A percentile compares a stretch with the other conserved stretches of the same genome.
phyloP scores from a whole-genome alignment of 2,888 invertebrate species.

The Ommatoiulus sabulosus region DNA sequence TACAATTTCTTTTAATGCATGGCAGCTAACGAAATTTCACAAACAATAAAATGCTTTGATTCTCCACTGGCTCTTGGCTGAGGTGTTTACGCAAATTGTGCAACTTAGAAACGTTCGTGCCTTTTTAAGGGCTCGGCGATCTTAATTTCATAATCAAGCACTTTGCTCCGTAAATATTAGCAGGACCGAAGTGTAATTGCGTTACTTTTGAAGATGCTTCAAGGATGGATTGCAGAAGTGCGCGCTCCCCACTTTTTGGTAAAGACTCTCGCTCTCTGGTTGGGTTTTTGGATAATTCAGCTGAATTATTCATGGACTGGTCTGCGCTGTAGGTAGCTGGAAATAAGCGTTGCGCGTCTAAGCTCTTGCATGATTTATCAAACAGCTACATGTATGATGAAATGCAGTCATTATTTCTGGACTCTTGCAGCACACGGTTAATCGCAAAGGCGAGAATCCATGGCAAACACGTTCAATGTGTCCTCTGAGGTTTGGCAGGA shows the following conservation, averaged over 20 bases:
- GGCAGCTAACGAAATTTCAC: background rate
- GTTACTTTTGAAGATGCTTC: background rate
- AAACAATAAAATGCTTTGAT: background rate
- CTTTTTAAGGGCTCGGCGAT: background rate
- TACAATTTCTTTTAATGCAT: background rate
- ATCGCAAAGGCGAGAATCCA: background rate
- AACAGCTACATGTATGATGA: constrained; percentile 31
- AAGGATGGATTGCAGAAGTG: background rate
- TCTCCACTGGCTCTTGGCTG: background rate
- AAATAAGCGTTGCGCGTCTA: background rate
- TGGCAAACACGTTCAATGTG: constrained; percentile 7
- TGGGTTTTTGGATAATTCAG: background rate
- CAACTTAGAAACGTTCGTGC: background rate
- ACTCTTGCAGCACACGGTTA: background rate
- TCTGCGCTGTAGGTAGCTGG: background rate
- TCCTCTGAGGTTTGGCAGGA: constrained; percentile 33
- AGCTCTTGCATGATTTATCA: constrained; percentile 43
- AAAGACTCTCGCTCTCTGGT: background rate
- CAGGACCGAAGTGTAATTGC: background rate
- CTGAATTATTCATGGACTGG: background rate
- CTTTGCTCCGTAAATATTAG: background rate
- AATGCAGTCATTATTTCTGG: constrained; percentile 3
- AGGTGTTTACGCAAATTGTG: background rate
- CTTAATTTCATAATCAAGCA: constrained; percentile 14
- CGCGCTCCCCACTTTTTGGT: background rate